Conservation (phyloP, 2,797 vertebrate genomes). For the Platyrinchus mystaceus region DNA sequence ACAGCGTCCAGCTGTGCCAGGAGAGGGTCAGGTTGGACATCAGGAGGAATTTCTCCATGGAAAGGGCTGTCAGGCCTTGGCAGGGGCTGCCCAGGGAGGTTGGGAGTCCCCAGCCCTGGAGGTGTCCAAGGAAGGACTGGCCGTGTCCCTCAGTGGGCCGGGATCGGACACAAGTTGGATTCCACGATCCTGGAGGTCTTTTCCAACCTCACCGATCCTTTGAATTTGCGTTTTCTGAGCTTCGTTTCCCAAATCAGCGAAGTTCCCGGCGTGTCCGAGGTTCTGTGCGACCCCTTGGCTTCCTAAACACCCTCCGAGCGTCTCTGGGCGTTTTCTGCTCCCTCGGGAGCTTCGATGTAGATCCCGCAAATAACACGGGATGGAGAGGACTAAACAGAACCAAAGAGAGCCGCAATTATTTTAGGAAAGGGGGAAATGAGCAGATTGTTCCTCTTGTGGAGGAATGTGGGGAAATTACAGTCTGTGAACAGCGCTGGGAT, state of each 20-base stretch:
- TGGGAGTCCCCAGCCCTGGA: too few relatives aligned
- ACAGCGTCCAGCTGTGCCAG: background rate
- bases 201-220: background rate
- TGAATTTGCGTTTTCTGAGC: rapidly evolving
- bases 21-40: too few relatives aligned
- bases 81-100: background rate
- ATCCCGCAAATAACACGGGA: rapidly evolving
- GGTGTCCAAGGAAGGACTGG: background rate
- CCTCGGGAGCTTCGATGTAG: background rate
- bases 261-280: rapidly evolving
- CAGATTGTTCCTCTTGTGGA: background rate
- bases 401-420: background rate
- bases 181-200: background rate
- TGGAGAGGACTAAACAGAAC: background rate
- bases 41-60: background rate
- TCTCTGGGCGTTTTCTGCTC: rapidly evolving
- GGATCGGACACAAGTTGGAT: background rate
- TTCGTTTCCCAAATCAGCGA: background rate
- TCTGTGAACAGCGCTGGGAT: background rate
- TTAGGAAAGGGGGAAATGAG: background rate
- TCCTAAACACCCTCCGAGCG: background rate
- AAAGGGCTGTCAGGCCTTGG: background rate
- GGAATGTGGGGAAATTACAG: background rate
- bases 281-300: background rate
- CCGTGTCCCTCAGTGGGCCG: background rate